These are phyloP conservation scores for Nicator chloris DNA, from an alignment of 2,113 vertebrate genomes.

Conservation along the genomic window DNA sequence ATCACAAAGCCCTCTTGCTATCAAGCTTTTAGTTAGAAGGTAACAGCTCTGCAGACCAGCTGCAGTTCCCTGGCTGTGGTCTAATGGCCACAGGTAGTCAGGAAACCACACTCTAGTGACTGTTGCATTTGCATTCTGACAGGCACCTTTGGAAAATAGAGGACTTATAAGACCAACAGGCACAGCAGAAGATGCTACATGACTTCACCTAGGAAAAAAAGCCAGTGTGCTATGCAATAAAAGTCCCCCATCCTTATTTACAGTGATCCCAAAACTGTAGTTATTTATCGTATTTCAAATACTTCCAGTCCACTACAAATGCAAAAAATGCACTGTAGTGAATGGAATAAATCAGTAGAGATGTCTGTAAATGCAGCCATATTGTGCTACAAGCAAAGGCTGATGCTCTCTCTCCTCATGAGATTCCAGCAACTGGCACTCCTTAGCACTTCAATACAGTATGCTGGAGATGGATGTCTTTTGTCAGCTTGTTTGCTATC, in stretches of 20 bases:
- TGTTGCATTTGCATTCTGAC: neutral
- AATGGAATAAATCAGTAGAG: neutral
- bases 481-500: neutral
- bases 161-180: neutral
- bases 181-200: neutral
- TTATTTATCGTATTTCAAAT: constrained; percentile 24
- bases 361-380: neutral
- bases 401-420: neutral
- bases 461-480: neutral
- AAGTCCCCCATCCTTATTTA: neutral
- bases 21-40: neutral
- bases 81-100: neutral
- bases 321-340: neutral
- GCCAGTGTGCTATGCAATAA: constrained; percentile 26
- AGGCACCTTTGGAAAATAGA: neutral
- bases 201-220: constrained; percentile 10
- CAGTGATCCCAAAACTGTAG: neutral
- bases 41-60: neutral
- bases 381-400: neutral
- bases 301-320: neutral
- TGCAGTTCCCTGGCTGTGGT: neutral
- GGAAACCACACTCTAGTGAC: neutral
- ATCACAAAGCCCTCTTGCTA: neutral
- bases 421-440: neutral
- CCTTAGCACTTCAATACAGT: neutral